A percentile compares a stretch with the other conserved stretches of the same genome.
Evolutionary conservation across 2,888 invertebrate genomes (phyloP).

Genomic region (Amphipyra tragopoginis): DNA sequence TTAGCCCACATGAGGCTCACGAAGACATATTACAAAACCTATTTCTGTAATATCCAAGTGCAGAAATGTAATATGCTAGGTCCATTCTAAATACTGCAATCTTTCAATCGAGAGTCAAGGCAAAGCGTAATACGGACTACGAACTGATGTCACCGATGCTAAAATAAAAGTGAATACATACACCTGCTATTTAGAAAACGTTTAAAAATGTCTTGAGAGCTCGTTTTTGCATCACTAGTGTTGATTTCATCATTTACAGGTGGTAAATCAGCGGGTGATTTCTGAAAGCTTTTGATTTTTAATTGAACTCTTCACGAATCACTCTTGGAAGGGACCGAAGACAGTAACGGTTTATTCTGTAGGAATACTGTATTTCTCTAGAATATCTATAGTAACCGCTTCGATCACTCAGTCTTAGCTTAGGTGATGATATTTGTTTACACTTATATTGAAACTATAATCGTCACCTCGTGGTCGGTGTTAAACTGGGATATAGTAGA

Average conservation of each 20-base stretch:
- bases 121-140: slow-evolving; percentile 52
- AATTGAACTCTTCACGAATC: too few relatives aligned
- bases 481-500: too few relatives aligned
- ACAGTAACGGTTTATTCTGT: too few relatives aligned
- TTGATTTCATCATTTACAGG: slow-evolving; percentile 11
- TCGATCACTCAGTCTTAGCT: too few relatives aligned
- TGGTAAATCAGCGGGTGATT: too few relatives aligned
- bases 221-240: not conserved
- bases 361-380: too few relatives aligned
- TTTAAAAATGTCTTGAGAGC: slow-evolving; percentile 27
- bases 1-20: slow-evolving; percentile 13
- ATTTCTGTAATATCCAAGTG: slow-evolving; percentile 33
- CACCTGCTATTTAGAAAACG: slow-evolving; percentile 17
- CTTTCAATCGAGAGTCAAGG: slow-evolving; percentile 64
- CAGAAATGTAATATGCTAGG: slow-evolving; percentile 37
- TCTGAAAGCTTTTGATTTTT: too few relatives aligned
- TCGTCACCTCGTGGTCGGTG: too few relatives aligned
- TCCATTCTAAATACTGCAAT: slow-evolving; percentile 62
- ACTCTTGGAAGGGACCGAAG: too few relatives aligned
- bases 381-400: too few relatives aligned
- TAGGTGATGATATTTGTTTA: too few relatives aligned
- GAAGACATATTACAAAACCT: slow-evolving; percentile 41
- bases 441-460: too few relatives aligned
- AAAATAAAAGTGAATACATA: slow-evolving; percentile 69
- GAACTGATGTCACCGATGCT: slow-evolving; percentile 68